Conservation (phyloP, 1,140 invertebrate genomes). For the Phocides pigmalion region DNA sequence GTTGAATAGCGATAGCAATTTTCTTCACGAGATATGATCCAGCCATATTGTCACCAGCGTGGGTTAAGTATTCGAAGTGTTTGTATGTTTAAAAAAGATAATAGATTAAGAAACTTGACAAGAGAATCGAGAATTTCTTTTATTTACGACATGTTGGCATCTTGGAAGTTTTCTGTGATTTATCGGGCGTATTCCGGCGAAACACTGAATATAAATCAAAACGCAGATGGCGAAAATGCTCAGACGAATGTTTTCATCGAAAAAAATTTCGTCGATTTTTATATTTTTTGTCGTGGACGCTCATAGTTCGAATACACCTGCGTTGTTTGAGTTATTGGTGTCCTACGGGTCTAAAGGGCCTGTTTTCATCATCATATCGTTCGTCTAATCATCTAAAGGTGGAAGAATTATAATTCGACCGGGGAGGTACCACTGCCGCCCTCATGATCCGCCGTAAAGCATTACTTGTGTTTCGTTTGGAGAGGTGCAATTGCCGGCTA, state of each 20-base stretch:
- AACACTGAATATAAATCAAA: constrained; percentile 69
- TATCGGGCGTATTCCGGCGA: constrained; percentile 58
- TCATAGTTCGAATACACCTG: constrained; percentile 13
- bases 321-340: background rate
- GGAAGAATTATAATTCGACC: no score
- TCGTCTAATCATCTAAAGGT: no score
- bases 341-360: background rate
- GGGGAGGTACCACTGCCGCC: no score
- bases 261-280: constrained; percentile 27
- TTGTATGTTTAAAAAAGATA: background rate
- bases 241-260: constrained; percentile 42
- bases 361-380: no score
- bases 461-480: no score
- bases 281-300: background rate
- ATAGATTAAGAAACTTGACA: constrained; percentile 12
- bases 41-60: no score
- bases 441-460: no score
- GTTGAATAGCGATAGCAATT: no score
- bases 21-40: no score
- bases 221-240: constrained; percentile 63
- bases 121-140: constrained; percentile 42
- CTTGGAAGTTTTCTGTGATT: constrained; percentile 58
- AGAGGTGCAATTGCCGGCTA: no score
- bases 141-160: constrained; percentile 56
- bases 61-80: no score